Percentiles rank a stretch among this genome's conserved stretches.
phyloP scores from a whole-genome alignment of 1,140 invertebrate species.

The Drosophila pallidifrons region DNA sequence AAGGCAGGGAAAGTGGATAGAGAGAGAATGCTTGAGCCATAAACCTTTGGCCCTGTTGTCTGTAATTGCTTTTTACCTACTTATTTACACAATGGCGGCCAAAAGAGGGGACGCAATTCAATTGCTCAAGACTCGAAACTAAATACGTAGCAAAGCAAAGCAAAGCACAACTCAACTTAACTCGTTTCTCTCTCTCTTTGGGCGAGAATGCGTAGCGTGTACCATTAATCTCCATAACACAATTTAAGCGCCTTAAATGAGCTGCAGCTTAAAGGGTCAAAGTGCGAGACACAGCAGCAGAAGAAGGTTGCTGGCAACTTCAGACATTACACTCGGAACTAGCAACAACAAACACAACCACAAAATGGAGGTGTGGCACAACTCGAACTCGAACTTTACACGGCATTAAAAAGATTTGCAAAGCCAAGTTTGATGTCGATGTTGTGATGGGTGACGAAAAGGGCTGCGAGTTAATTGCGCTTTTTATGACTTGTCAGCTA shows the following conservation, averaged over 20 bases:
- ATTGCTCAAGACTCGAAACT: conserved; percentile 35
- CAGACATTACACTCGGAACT: conserved; percentile 20
- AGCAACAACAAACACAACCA: conserved; percentile 9
- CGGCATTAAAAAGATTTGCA: conserved; percentile 58
- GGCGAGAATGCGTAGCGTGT: conserved; percentile 48
- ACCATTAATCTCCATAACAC: conserved; percentile 76
- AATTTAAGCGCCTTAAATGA: conserved; percentile 78
- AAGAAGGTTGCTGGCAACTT: conserved; percentile 11
- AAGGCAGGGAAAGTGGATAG: not conserved
- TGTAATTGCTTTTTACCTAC: conserved; percentile 68
- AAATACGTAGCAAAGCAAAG: conserved; percentile 25
- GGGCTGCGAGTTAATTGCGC: conserved; percentile 75
- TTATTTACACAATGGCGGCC: conserved; percentile 47
- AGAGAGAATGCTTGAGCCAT: conserved; percentile 4
- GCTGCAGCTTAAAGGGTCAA: conserved; percentile 65
- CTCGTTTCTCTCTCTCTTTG: not conserved
- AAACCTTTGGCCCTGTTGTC: conserved; percentile 54
- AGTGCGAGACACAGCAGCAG: not conserved
- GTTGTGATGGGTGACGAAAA: conserved; percentile 49
- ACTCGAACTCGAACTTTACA: conserved; percentile 43
- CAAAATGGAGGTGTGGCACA: not conserved
- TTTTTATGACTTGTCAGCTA: conserved; percentile 60
- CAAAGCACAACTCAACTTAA: not conserved
- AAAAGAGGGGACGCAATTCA: conserved; percentile 13
- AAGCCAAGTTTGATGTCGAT: conserved; percentile 11